Evolutionary conservation across 2,113 vertebrate genomes (phyloP).

Genomic region (Erythrolamprus reginae): DNA sequence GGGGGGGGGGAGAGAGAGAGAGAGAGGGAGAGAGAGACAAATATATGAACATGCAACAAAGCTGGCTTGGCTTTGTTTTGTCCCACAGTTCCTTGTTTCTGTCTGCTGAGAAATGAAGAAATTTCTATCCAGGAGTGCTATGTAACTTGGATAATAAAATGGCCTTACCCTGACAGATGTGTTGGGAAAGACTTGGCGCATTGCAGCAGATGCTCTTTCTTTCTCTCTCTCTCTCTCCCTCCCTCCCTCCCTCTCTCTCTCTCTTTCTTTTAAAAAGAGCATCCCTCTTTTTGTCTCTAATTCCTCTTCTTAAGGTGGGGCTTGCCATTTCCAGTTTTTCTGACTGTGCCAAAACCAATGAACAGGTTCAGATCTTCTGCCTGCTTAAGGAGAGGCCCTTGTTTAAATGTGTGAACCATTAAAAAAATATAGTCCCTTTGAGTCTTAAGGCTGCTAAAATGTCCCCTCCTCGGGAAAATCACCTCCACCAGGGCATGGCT

Average conservation of each 20-base stretch:
- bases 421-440: background rate
- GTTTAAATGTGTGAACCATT: background rate
- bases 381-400: background rate
- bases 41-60: background rate
- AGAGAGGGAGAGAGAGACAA: background rate
- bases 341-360: background rate
- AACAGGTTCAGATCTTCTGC: background rate
- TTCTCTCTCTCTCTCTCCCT: background rate
- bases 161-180: background rate
- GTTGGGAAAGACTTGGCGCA: background rate
- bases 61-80: background rate
- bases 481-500: background rate
- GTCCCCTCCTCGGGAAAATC: background rate
- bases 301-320: background rate
- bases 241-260: too few relatives aligned
- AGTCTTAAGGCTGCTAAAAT: background rate
- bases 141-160: background rate
- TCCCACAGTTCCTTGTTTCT: background rate
- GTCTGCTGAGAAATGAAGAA: background rate
- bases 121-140: background rate
- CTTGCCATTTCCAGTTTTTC: background rate
- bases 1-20: background rate
- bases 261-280: too few relatives aligned
- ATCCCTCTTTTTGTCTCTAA: background rate
- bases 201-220: background rate